A percentile compares a stretch with the other conserved stretches of the same genome.
Conservation (phyloP, 2,797 vertebrate genomes). For the Cuculus canorus region DNA sequence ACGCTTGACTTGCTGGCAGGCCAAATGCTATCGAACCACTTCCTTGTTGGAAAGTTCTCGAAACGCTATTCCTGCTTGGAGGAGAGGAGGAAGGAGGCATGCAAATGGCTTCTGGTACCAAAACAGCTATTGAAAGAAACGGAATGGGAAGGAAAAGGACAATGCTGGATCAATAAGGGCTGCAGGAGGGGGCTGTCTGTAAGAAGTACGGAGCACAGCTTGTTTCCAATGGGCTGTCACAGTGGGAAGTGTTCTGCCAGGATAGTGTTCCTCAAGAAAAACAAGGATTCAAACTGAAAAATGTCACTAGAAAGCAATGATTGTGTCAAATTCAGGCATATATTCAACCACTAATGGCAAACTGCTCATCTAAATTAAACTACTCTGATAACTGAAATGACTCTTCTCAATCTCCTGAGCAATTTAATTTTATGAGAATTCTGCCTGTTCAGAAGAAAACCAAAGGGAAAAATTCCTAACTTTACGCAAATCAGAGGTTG, state of each 20-base stretch:
- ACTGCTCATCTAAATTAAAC: background rate
- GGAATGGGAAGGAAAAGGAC: background rate
- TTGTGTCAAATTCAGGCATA: background rate
- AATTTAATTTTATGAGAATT: background rate
- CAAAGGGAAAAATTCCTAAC: background rate
- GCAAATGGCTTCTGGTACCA: background rate
- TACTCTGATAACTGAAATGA: background rate
- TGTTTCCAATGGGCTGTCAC: background rate
- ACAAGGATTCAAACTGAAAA: background rate
- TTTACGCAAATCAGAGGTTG: background rate
- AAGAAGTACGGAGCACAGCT: background rate
- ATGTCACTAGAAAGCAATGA: background rate
- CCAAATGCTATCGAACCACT: background rate
- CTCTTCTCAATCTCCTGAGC: background rate
- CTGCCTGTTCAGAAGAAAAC: background rate
- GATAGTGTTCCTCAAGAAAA: background rate
- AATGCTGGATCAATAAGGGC: background rate
- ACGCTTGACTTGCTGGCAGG: background rate
- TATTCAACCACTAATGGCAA: background rate
- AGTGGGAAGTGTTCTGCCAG: background rate
- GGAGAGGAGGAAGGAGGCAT: background rate
- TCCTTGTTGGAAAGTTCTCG: background rate
- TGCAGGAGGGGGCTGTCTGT: background rate
- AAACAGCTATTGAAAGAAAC: background rate
- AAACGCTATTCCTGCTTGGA: background rate